These are phyloP conservation scores for Amphiprion clarkii DNA, from an alignment of 2,797 vertebrate genomes.

Conservation along the genomic window DNA sequence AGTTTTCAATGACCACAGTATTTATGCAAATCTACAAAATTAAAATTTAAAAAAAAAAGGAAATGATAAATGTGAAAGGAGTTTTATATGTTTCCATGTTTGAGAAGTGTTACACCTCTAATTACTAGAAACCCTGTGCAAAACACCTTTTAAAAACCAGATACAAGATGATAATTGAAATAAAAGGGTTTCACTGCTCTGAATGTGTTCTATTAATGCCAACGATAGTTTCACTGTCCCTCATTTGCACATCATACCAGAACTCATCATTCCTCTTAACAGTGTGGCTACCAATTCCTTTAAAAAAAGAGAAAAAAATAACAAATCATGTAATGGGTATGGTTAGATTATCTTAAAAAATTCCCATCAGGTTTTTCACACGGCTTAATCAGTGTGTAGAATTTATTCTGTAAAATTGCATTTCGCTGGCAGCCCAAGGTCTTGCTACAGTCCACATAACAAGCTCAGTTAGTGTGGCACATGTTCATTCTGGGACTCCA, in stretches of 20 bases:
- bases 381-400: constrained; percentile 49
- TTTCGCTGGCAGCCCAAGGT: constrained; percentile 56
- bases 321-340: constrained; percentile 54
- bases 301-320: not conserved
- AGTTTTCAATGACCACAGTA: no score
- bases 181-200: not conserved
- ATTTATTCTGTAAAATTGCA: constrained; percentile 63
- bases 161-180: not conserved
- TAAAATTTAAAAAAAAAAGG: no score
- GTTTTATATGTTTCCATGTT: no score
- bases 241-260: not conserved
- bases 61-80: no score
- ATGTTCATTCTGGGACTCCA: constrained; percentile 71
- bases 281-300: not conserved
- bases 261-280: constrained; percentile 24
- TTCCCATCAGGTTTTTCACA: constrained; percentile 55
- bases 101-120: no score
- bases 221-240: not conserved
- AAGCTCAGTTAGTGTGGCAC: constrained; percentile 52
- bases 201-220: not conserved
- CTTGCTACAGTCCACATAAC: constrained; percentile 58
- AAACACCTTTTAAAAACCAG: no score
- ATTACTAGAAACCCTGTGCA: no score
- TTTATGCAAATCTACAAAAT: no score
- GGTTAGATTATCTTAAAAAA: constrained; percentile 45